These are phyloP conservation scores for Geopemphigus sp. DNA, from an alignment of 1,140 invertebrate species.

Conservation along the genomic window DNA sequence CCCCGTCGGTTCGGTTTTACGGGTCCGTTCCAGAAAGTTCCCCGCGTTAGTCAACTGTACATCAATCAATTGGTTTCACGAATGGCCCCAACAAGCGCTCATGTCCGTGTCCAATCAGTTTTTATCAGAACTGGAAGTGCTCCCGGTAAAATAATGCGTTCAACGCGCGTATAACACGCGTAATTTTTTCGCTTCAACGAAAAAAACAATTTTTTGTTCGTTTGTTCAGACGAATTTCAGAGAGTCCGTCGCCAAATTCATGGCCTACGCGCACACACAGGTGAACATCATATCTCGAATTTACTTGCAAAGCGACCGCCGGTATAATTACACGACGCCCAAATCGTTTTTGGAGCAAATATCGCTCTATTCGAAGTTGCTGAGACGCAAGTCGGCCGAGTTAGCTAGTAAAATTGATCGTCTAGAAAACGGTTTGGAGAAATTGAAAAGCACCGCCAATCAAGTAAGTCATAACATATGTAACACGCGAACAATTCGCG, in stretches of 20 bases:
- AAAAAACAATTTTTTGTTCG: too few species aligned
- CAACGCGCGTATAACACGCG: neutral
- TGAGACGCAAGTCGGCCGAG: slow-evolving; percentile 78
- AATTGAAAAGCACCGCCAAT: slow-evolving; percentile 78
- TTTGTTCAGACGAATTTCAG: slow-evolving; percentile 61
- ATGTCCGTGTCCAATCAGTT: slow-evolving; percentile 88
- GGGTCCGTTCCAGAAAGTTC: slow-evolving; percentile 89
- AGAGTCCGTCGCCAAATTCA: slow-evolving; percentile 83
- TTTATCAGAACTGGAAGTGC: slow-evolving; percentile 74
- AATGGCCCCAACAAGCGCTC: slow-evolving; percentile 96
- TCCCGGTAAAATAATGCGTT: slow-evolving; percentile 65
- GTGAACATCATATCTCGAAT: slow-evolving; percentile 85
- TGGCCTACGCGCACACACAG: slow-evolving; percentile 91
- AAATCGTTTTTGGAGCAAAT: slow-evolving; percentile 97
- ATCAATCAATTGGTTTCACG: slow-evolving; percentile 95
- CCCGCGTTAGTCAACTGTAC: slow-evolving; percentile 94
- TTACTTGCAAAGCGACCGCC: slow-evolving; percentile 83
- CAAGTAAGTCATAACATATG: slow-evolving; percentile 60
- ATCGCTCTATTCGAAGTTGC: slow-evolving; percentile 82
- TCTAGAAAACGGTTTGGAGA: slow-evolving; percentile 90
- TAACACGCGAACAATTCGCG: too few species aligned
- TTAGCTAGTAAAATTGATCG: slow-evolving; percentile 78
- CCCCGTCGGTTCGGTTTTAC: slow-evolving; percentile 85
- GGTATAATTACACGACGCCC: slow-evolving; percentile 96
- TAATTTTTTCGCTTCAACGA: neutral